Percentiles rank a stretch among this genome's conserved stretches.
These are phyloP conservation scores for Pedicia rivosa DNA, from an alignment of 2,888 invertebrate genomes.

Conservation along the genomic window DNA sequence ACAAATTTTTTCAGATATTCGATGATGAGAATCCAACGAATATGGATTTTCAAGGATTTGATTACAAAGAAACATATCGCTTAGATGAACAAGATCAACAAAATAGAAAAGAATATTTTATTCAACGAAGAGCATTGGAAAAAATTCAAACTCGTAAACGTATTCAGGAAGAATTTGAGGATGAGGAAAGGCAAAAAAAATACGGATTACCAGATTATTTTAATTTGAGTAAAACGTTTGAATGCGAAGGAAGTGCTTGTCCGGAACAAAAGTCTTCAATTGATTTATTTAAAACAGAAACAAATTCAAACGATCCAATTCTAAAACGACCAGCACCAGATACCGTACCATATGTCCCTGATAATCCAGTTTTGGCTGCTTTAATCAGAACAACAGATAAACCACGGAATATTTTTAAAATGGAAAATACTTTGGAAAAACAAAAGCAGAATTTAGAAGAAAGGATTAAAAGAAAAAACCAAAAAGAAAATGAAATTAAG, in stretches of 20 bases:
- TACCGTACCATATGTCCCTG: neutral
- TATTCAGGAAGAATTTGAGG: slow-evolving; percentile 16
- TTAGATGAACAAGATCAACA: slow-evolving; percentile 24
- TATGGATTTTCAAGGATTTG: slow-evolving; percentile 26
- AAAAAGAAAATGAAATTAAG: neutral
- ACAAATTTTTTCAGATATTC: slow-evolving; percentile 13
- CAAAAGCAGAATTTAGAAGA: neutral
- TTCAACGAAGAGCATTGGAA: slow-evolving; percentile 21
- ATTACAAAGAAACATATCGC: slow-evolving; percentile 23
- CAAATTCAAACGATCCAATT: neutral
- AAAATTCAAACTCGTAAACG: slow-evolving; percentile 17
- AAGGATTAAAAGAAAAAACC: neutral
- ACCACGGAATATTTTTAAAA: slow-evolving; percentile 1
- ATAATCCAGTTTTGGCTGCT: slow-evolving; percentile 12
- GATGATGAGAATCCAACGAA: slow-evolving; percentile 25
- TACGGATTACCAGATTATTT: slow-evolving; percentile 17
- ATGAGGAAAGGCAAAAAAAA: slow-evolving; percentile 18
- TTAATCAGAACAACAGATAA: slow-evolving; percentile 21
- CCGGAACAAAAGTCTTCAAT: too few species aligned
- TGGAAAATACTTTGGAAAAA: neutral
- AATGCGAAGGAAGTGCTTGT: too few species aligned
- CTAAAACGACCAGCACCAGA: neutral
- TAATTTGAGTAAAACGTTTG: slow-evolving; percentile 9
- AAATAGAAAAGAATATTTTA: slow-evolving; percentile 21
- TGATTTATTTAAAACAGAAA: too few species aligned